Evolutionary conservation across 2,888 invertebrate species (phyloP).

Genomic region (Eupithecia tripunctaria): DNA sequence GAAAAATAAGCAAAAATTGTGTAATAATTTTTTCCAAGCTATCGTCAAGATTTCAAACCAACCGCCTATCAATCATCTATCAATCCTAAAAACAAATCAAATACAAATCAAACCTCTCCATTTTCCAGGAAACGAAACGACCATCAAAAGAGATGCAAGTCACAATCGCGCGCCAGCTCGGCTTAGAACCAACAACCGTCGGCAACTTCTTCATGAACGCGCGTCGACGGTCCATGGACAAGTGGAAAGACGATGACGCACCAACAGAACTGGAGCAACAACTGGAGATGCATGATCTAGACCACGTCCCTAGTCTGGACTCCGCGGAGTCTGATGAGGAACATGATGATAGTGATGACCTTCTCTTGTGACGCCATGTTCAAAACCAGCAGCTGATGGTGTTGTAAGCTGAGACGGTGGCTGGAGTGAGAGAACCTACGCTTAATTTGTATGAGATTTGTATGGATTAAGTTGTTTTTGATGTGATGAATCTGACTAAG

Average conservation of each 20-base stretch:
- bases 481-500: neutral
- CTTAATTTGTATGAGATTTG: slow-evolving; percentile 35
- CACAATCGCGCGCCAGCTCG: slow-evolving; percentile 98
- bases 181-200: slow-evolving; percentile 98
- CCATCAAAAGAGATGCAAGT: slow-evolving; percentile 99
- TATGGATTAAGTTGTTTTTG: slow-evolving; percentile 12
- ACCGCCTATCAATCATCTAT: no score
- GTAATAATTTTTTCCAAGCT: no score
- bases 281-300: slow-evolving; percentile 81
- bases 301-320: slow-evolving; percentile 74
- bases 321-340: slow-evolving; percentile 79
- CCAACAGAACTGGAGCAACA: slow-evolving; percentile 82
- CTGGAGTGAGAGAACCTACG: slow-evolving; percentile 20
- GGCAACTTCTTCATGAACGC: slow-evolving; percentile 99
- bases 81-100: neutral
- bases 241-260: slow-evolving; percentile 98
- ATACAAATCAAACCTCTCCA: slow-evolving; percentile 3
- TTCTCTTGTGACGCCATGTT: slow-evolving; percentile 83
- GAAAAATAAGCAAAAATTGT: no score
- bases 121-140: slow-evolving; percentile 96
- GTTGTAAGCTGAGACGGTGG: slow-evolving; percentile 67
- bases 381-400: slow-evolving; percentile 76
- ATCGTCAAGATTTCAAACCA: no score
- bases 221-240: slow-evolving; percentile 98
- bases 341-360: slow-evolving; percentile 76